Evolutionary conservation across 1,140 invertebrate genomes (phyloP).

Genomic region (Sitophilus oryzae): DNA sequence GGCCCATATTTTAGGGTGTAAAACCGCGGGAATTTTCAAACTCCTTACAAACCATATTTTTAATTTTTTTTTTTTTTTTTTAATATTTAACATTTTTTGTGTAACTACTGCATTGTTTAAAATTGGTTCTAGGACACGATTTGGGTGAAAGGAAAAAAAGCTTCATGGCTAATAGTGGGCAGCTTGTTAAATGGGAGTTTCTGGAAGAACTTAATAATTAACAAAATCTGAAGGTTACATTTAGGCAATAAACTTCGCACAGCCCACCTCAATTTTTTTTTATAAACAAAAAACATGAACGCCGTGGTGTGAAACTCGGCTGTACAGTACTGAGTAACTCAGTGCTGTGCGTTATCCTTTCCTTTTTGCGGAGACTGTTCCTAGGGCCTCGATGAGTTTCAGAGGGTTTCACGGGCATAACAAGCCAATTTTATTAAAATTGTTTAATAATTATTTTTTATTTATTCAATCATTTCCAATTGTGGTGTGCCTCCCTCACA

Average conservation of each 20-base stretch:
- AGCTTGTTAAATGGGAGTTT: no score
- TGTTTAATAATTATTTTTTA: slow-evolving; percentile 1
- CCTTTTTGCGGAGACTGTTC: not conserved
- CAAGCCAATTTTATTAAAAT: slow-evolving; percentile 5
- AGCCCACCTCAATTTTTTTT: no score
- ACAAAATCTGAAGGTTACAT: no score
- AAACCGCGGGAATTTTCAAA: not conserved
- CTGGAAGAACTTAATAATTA: no score
- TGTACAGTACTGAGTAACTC: not conserved
- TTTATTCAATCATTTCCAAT: no score
- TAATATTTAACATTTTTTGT: no score
- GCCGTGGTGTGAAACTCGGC: not conserved
- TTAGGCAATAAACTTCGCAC: not conserved
- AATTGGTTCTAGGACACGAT: slow-evolving; percentile 9
- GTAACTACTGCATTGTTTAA: slow-evolving; percentile 2
- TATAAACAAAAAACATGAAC: slow-evolving; percentile 5
- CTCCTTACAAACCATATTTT: slow-evolving; percentile 8
- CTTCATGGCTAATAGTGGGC: slow-evolving; percentile 2
- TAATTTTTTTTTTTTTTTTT: slow-evolving; percentile 4
- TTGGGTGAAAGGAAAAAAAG: slow-evolving; percentile 8
- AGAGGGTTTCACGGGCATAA: no score
- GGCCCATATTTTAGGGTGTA: slow-evolving; percentile 1
- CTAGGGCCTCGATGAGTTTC: not conserved
- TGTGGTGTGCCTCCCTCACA: no score
- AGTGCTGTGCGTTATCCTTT: not conserved